These are phyloP conservation scores for Gila robusta DNA, from an alignment of 2,797 vertebrate genomes.

Conservation along the genomic window DNA sequence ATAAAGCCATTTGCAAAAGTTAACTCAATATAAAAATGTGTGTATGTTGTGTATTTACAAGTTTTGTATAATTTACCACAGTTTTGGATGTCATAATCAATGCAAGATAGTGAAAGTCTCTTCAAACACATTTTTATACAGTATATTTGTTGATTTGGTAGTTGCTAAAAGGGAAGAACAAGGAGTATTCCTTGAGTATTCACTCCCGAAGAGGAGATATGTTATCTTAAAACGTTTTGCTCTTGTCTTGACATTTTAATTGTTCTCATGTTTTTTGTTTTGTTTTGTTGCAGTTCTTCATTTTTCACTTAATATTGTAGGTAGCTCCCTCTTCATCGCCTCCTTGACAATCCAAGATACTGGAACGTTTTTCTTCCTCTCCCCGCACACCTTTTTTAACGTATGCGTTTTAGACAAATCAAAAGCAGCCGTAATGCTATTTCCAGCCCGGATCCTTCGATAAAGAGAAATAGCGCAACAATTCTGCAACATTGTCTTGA, in stretches of 20 bases:
- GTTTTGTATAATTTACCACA: background rate
- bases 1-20: background rate
- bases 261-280: constrained; percentile 45
- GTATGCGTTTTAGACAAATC: constrained; percentile 56
- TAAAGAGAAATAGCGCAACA: constrained; percentile 75
- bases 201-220: background rate
- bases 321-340: constrained; percentile 1
- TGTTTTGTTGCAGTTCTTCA: constrained; percentile 53
- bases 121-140: background rate
- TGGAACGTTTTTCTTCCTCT: background rate
- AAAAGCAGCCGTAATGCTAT: constrained; percentile 52
- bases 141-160: constrained; percentile 34
- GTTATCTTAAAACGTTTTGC: constrained; percentile 37
- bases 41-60: background rate
- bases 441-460: constrained; percentile 60
- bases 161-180: constrained; percentile 2
- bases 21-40: background rate
- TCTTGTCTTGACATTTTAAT: constrained; percentile 58
- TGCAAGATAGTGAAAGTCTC: background rate
- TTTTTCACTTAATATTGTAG: constrained; percentile 37
- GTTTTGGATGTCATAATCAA: background rate
- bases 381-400: background rate
- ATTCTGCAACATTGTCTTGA: constrained; percentile 66
- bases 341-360: background rate
- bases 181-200: background rate